These are phyloP conservation scores for Heliangelus exortis DNA, from an alignment of 2,797 vertebrate species.

Conservation along the genomic window DNA sequence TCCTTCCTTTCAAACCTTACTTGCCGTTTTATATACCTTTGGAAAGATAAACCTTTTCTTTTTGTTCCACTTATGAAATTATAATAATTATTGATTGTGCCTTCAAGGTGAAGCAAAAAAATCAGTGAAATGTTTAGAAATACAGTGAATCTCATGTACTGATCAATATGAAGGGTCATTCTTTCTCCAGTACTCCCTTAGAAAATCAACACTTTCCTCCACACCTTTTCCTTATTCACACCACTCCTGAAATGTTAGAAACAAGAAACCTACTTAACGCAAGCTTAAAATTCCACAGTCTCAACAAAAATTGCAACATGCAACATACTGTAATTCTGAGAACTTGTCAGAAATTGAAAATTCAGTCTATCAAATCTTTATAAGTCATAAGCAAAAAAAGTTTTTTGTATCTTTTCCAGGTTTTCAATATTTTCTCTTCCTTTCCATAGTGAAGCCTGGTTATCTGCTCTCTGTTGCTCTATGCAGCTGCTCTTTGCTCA, in stretches of 20 bases:
- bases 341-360: neutral
- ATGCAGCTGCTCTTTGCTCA: neutral
- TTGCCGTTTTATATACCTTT: neutral
- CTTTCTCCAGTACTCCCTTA: neutral
- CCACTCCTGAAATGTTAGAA: neutral
- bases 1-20: neutral
- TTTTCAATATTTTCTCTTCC: neutral
- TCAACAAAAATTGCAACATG: neutral
- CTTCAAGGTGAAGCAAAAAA: neutral
- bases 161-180: neutral
- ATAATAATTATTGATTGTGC: conserved; percentile 16
- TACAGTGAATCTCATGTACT: neutral
- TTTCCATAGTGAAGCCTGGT: neutral
- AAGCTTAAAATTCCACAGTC: neutral
- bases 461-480: neutral
- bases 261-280: neutral
- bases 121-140: neutral
- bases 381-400: neutral
- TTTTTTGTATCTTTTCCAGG: neutral
- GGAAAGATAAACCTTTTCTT: neutral
- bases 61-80: neutral
- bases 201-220: neutral
- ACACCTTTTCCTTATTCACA: neutral
- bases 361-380: neutral
- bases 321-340: neutral